Evolutionary conservation across 2,797 vertebrate species (phyloP), one percentile per base, ranked within the genome.

Genomic region (Halcyon chelicuti): DNA sequence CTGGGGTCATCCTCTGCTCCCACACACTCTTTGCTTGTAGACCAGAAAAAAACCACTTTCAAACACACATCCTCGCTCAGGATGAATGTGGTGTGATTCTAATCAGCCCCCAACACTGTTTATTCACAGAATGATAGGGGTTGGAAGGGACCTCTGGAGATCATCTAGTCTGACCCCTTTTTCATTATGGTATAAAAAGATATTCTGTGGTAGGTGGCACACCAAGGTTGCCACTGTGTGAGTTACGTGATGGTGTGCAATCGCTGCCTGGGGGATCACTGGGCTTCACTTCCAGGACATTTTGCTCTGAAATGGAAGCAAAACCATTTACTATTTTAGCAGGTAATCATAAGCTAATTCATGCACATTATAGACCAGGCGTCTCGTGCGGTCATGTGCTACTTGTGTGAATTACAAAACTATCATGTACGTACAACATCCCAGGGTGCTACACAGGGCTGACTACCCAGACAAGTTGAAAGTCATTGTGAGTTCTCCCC

Each of bases 381-480:
- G 26, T 21, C 4, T 9, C 7, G 2, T 2, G 10, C 4, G 3
- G 29, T 23, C 35, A 63, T 0, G 0, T 4, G 16, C 1, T 0
- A 4, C 25, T 31, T 8, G 35, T 11, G 3, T 10, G 35, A 67
- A 54, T 54, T n/a, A 26, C 29, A 11, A 19, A n/a, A 29, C n/a
- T 60, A 10, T 2, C 28, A 3, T 0, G 5, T 3, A 20, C 3
- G 17, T 5, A 29, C 22, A 28, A 1, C 21, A 26, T 8, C 31
- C 29, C 9, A 18, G 10, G 21, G 18, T 10, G 15, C 37, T 57
- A 22, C 31, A 5, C 18, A 5, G 10, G 20, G 15, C 1, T 18
- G 17, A 33, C 44, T 14, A 23, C 17, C 54, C 8, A 0, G 21
- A 73, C 29, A 47, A 23, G 57, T 0, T 70, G 72, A 54, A 65